These are phyloP conservation scores for Temnothorax longispinosus DNA, from an alignment of 1,140 invertebrate species.

Conservation along the genomic window DNA sequence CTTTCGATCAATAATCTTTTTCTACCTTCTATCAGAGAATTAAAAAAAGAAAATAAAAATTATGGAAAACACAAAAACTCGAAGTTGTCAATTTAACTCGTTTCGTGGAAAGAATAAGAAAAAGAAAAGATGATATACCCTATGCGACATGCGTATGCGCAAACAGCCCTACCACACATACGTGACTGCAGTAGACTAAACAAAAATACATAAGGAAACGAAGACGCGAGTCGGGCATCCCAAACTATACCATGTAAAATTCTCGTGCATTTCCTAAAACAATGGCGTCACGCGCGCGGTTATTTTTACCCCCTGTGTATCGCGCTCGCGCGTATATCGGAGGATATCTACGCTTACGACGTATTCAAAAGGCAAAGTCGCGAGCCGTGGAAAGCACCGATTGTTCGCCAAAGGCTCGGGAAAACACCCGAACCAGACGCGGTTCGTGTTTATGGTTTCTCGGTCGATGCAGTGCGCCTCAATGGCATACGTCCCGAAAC, in stretches of 20 bases:
- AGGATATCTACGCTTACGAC: neutral
- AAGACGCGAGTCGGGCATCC: conserved; percentile 23
- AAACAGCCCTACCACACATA: conserved; percentile 47
- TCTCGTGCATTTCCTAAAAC: conserved; percentile 34
- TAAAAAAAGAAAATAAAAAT: neutral
- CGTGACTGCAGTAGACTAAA: conserved; percentile 66
- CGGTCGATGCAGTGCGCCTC: conserved; percentile 4
- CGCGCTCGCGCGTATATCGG: neutral
- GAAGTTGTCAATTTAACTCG: neutral
- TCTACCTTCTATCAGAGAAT: neutral
- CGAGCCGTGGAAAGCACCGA: conserved; percentile 23
- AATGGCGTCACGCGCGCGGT: conserved; percentile 30
- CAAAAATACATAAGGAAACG: conserved; percentile 64
- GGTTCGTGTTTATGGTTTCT: conserved; percentile 64
- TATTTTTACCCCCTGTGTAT: conserved; percentile 28
- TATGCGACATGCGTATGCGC: conserved; percentile 12
- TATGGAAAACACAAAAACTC: neutral
- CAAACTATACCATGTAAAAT: conserved; percentile 24
- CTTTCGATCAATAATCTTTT: neutral
- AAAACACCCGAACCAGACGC: neutral
- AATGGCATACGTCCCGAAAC: conserved; percentile 39
- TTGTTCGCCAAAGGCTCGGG: neutral
- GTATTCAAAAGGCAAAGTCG: neutral
- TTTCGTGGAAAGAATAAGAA: neutral
- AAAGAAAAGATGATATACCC: conserved; percentile 18